A percentile compares a stretch with the other conserved stretches of the same genome.
phyloP scores from a whole-genome alignment of 1,140 invertebrate genomes.

The Trigoniulus corallinus region DNA sequence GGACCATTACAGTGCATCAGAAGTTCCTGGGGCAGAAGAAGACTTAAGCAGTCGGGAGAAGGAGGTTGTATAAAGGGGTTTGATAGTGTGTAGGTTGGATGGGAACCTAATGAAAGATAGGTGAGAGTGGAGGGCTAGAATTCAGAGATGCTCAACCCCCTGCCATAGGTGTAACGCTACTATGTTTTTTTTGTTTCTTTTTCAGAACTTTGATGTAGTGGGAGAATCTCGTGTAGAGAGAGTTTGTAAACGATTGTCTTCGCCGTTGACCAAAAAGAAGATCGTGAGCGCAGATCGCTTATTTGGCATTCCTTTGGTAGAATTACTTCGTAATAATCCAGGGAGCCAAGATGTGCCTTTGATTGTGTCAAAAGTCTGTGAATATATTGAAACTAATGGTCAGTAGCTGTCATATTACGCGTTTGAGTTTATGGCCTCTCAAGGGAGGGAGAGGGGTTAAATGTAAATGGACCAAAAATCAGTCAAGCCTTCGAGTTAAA shows the following conservation, averaged over 20 bases:
- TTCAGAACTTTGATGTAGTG: background rate
- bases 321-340: constrained; percentile 16
- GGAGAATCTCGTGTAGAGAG: background rate
- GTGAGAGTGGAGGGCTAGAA: too few species aligned
- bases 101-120: too few species aligned
- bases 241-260: constrained; percentile 20
- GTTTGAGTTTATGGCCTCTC: background rate
- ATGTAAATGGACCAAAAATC: too few species aligned
- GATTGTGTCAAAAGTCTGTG: constrained; percentile 21
- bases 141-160: background rate
- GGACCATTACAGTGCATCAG: background rate
- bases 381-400: constrained; percentile 24
- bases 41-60: too few species aligned
- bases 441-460: too few species aligned
- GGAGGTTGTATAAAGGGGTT: background rate
- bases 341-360: constrained; percentile 16
- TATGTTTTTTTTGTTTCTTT: background rate
- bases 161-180: too few species aligned
- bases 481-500: too few species aligned
- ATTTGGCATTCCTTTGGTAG: constrained; percentile 25
- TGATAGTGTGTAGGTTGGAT: too few species aligned
- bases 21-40: background rate
- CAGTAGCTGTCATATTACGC: constrained; percentile 4
- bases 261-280: constrained; percentile 18
- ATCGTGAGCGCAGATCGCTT: constrained; percentile 12